Conservation (phyloP, 2,888 invertebrate species). For the Melanophora roralis region DNA sequence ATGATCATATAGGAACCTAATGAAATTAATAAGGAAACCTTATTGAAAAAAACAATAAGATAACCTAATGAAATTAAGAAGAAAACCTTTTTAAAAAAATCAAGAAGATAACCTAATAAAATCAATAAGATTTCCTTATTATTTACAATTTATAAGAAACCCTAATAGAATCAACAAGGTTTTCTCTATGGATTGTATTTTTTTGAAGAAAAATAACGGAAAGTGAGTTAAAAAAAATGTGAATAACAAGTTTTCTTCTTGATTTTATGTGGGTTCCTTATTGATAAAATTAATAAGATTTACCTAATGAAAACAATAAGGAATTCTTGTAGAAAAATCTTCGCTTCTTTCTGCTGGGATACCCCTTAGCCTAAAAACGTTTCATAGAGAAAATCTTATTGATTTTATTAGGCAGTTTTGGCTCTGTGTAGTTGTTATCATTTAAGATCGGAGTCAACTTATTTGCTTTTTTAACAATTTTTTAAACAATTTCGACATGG, state of each 20-base stretch:
- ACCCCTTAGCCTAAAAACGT: background rate
- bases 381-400: background rate
- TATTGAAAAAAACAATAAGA: background rate
- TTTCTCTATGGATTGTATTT: too few species aligned
- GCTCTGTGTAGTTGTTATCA: background rate
- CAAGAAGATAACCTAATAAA: too few species aligned
- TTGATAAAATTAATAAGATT: background rate
- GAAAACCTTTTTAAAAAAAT: too few species aligned
- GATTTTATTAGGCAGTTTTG: background rate
- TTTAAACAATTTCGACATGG: too few species aligned
- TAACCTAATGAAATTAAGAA: constrained; percentile 1
- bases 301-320: background rate
- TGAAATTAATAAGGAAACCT: too few species aligned
- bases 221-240: background rate
- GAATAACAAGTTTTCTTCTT: constrained; percentile 9
- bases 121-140: too few species aligned
- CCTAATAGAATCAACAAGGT: too few species aligned
- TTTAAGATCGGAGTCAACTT: too few species aligned
- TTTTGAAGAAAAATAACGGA: background rate
- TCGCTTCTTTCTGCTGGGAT: background rate
- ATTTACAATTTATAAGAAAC: background rate
- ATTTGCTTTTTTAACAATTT: too few species aligned
- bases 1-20: constrained; percentile 1
- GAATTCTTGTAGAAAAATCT: background rate
- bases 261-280: background rate